Conservation (phyloP, 2,797 vertebrate genomes). For the Phrynocephalus forsythii region DNA sequence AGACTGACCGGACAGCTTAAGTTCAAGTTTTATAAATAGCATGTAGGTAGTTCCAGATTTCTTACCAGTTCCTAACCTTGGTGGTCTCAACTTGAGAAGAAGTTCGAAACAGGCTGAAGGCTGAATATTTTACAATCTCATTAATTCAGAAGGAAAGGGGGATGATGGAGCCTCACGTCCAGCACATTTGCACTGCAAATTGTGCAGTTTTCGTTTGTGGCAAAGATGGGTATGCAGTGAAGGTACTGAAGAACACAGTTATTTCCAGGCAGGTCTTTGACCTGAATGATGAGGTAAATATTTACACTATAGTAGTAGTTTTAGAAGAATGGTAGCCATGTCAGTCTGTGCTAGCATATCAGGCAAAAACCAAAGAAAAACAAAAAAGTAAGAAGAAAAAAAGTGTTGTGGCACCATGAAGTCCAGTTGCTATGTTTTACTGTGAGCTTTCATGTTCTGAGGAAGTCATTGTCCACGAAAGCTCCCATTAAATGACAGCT, state of each 20-base stretch:
- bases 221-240: slow-evolving; percentile 9
- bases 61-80: slow-evolving; percentile 55
- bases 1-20: slow-evolving; percentile 48
- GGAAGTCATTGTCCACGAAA: too few species aligned
- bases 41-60: slow-evolving; percentile 58
- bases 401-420: too few species aligned
- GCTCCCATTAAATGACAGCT: too few species aligned
- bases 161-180: slow-evolving; percentile 43
- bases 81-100: slow-evolving; percentile 55
- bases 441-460: too few species aligned
- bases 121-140: slow-evolving; percentile 55
- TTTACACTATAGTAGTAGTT: too few species aligned
- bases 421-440: too few species aligned
- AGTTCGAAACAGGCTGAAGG: slow-evolving; percentile 48
- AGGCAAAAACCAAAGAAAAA: too few species aligned
- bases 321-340: too few species aligned
- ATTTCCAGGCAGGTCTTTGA: slow-evolving; percentile 43
- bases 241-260: slow-evolving; percentile 34
- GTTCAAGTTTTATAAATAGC: slow-evolving; percentile 66
- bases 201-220: slow-evolving; percentile 45
- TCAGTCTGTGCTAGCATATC: too few species aligned
- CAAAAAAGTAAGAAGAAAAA: too few species aligned
- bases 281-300: slow-evolving; percentile 44
- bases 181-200: slow-evolving; percentile 57
- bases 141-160: slow-evolving; percentile 58